Evolutionary conservation across 2,888 invertebrate genomes (phyloP).

Genomic region (Pyrgus malvae): DNA sequence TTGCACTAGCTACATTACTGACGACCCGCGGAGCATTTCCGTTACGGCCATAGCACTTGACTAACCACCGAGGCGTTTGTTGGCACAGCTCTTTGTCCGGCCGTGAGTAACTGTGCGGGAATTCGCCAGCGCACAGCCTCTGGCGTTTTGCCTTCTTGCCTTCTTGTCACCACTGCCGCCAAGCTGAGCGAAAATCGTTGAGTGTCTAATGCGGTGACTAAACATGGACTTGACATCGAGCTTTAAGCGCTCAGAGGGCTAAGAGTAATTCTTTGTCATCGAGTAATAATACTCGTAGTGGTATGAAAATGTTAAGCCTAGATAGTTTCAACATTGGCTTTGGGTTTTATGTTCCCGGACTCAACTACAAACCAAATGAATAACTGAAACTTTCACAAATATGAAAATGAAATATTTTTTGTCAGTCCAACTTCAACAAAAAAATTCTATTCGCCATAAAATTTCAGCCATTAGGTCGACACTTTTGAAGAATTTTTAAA

Average conservation of each 20-base stretch:
- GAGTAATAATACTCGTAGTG: no score
- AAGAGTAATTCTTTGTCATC: no score
- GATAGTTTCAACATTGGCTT: no score
- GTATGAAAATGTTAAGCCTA: no score
- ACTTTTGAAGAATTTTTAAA: no score
- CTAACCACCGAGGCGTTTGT: slow-evolving; percentile 27
- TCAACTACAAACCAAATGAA: no score
- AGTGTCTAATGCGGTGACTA: slow-evolving; percentile 23
- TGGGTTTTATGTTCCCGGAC: no score
- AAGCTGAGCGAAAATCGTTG: slow-evolving; percentile 5
- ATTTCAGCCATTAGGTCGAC: no score
- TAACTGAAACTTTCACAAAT: no score
- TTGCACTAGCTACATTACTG: neutral
- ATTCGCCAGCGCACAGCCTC: slow-evolving; percentile 31
- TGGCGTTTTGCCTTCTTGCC: neutral
- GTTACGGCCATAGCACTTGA: slow-evolving; percentile 27
- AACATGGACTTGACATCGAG: slow-evolving; percentile 5
- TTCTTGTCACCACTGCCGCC: slow-evolving; percentile 14
- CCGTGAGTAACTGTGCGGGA: slow-evolving; percentile 42
- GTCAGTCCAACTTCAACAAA: no score
- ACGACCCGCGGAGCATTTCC: slow-evolving; percentile 11
- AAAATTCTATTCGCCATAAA: no score
- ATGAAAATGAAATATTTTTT: no score
- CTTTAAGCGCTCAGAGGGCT: neutral
- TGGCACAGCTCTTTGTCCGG: slow-evolving; percentile 39